Evolutionary conservation across 1,140 invertebrate genomes (phyloP), one percentile per base, ranked within the genome.

Genomic region (Metopolophium dirhodum): DNA sequence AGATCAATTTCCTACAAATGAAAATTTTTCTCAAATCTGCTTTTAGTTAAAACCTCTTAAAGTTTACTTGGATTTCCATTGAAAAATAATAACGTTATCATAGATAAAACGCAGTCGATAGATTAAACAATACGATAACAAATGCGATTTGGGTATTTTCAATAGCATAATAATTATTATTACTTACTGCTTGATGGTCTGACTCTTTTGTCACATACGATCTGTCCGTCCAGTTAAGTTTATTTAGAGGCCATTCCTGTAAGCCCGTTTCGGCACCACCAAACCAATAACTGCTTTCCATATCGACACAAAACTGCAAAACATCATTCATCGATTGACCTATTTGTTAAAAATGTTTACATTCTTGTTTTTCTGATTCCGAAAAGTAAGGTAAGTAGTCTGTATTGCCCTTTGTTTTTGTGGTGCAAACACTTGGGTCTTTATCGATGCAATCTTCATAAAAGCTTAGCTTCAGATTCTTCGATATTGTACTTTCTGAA

Each of bases 231-330:
- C 77, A 94, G 6, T 87, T 45, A 8, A 90, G 41, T 88, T 93
- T 93, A 35, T 94, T 90, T 9, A 94, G 49, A 23, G 94, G 94
- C 94, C 94, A 94, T 37, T 90, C 35, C 86, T 94, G 94, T 22
- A 41, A 22, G 7, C 14, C 61, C 7, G 77, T 23, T 45, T 94
- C 94, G 23, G 94, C 47, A 1, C 94, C 94, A 2, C 94, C 94
- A 61, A 82, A 94, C 94, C 94, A 94, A 35, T 47, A 18, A 41
- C 49, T 51, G 18, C 30, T 37, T 0, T 20, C 35, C 45, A 85
- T 92, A 1, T 83, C 35, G 47, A 85, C 77, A 92, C 77, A 92
- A 37, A 92, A 77, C 85, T 54, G 14, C 6, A 92, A 83, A 41
- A 92, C 49, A 20, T 92, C 49, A 7, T 92, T 51, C 45, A 92